Base-by-base conservation (phyloP, 2,888 invertebrate genomes). In the Trichogramma dendrolimi region DNA sequence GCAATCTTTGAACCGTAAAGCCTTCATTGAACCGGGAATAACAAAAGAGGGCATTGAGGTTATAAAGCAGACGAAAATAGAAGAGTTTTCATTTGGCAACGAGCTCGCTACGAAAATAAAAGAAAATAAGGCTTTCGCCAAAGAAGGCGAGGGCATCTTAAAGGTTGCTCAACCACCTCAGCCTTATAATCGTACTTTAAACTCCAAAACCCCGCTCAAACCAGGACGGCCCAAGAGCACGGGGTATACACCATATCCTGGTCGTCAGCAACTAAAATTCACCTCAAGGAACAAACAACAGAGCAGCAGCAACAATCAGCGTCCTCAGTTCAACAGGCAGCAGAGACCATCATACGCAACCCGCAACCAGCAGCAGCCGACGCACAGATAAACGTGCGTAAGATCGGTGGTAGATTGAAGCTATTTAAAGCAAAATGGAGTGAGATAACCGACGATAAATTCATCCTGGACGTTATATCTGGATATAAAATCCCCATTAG, bases 21-120 rank as follows among this genome's bases (percentile, higher is more conserved):
- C 60, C 27, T 60, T 60, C 41, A 55, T 60, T 14, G 2, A 42
- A 4, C 6, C 10, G 44, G 44, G 44, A 43, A 50, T 2, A 55
- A 39, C 38, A 4, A 39, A 46, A 39, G 5, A 5, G 51, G 39
- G 38, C 49, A 44, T 4, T 5, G 50, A 5, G 8, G 50, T 4
- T n/a, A 50, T 1, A 53, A 60, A 4, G 41, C 39, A 38, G 6
- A 54, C 4, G 4, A 48, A 4, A 14, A 54, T 27, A 5, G 42
- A 41, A 41, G 5, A 4, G 27, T 57, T 10, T 57, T 49, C 43
- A 50, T 43, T 14, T 38, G 43, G 10, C 38, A 44, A 5, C 39
- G 51, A 10, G 41, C 10, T 44, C 10, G n/a, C n/a, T 7, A 44
- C n/a, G n/a, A 44, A 44, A 44, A 44, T 44, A 6, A 44, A 44